A percentile compares a stretch with the other conserved stretches of the same genome.
These are phyloP conservation scores for Eupithecia dodoneata DNA, from an alignment of 2,888 invertebrate genomes.

Conservation along the genomic window DNA sequence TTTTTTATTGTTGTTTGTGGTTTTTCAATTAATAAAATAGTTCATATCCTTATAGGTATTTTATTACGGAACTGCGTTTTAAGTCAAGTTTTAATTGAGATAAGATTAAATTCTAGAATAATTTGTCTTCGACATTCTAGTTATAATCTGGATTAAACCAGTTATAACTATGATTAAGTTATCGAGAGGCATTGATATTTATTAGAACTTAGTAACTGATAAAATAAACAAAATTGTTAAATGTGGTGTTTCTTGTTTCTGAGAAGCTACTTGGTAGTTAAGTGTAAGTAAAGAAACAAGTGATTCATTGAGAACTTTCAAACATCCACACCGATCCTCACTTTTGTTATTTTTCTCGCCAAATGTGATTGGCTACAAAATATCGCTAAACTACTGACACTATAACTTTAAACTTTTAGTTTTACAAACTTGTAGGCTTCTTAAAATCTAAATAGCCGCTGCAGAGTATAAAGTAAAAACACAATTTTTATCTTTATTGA, in stretches of 20 bases:
- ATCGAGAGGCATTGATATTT: neutral
- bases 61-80: neutral
- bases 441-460: neutral
- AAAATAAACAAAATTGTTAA: neutral
- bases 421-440: neutral
- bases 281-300: no score
- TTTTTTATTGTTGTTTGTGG: neutral
- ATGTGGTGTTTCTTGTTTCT: neutral
- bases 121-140: constrained; percentile 10
- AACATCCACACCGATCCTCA: no score
- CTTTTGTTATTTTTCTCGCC: no score
- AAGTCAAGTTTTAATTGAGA: neutral
- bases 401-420: neutral
- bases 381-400: neutral
- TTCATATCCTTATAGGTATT: neutral
- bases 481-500: neutral
- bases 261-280: neutral
- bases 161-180: neutral
- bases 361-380: neutral
- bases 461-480: neutral
- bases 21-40: neutral
- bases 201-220: neutral
- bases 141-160: neutral
- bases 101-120: constrained; percentile 4
- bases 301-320: no score